A percentile compares a stretch with the other conserved stretches of the same genome.
Evolutionary conservation across 2,888 invertebrate genomes (phyloP).

Genomic region (Drosophila mettleri): DNA sequence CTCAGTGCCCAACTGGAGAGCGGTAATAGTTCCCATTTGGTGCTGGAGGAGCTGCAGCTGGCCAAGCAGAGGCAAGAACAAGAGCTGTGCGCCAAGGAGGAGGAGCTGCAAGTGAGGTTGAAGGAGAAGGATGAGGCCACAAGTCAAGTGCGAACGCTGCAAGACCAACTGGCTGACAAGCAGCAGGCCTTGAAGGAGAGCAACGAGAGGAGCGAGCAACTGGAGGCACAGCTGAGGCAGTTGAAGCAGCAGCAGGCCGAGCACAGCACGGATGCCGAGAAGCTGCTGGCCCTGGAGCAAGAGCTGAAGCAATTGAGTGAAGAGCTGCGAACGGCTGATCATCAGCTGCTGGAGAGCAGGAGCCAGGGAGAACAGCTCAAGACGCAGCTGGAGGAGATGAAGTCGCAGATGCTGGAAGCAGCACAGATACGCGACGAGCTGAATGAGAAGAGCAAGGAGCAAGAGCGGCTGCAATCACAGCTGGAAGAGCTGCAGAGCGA

Average conservation of each 20-base stretch:
- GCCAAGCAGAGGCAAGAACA: not conserved
- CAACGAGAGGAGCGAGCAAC: not conserved
- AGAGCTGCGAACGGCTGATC: not conserved
- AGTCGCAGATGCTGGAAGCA: too few species aligned
- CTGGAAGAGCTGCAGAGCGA: not conserved
- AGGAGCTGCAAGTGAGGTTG: conserved; percentile 58
- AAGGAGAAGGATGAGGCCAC: conserved; percentile 46
- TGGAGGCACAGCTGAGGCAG: conserved; percentile 11
- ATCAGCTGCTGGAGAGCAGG: not conserved
- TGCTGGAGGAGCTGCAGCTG: conserved; percentile 1
- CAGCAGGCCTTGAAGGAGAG: not conserved
- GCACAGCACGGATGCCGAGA: conserved; percentile 2
- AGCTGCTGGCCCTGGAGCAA: conserved; percentile 16
- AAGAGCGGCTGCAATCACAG: not conserved
- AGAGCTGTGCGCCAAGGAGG: conserved; percentile 40
- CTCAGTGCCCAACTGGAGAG: conserved; percentile 67
- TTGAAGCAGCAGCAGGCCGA: conserved; percentile 7
- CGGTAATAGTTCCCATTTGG: conserved; percentile 34
- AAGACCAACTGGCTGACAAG: conserved; percentile 24
- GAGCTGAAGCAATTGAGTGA: conserved; percentile 21
- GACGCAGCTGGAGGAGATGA: conserved; percentile 35
- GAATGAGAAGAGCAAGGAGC: not conserved
- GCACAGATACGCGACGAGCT: not conserved
- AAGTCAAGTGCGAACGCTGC: not conserved
- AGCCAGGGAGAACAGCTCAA: not conserved